A percentile compares a stretch with the other conserved stretches of the same genome.
These are phyloP conservation scores for Trachelus stipa DNA, from an alignment of 2,888 invertebrate genomes.

Conservation along the genomic window DNA sequence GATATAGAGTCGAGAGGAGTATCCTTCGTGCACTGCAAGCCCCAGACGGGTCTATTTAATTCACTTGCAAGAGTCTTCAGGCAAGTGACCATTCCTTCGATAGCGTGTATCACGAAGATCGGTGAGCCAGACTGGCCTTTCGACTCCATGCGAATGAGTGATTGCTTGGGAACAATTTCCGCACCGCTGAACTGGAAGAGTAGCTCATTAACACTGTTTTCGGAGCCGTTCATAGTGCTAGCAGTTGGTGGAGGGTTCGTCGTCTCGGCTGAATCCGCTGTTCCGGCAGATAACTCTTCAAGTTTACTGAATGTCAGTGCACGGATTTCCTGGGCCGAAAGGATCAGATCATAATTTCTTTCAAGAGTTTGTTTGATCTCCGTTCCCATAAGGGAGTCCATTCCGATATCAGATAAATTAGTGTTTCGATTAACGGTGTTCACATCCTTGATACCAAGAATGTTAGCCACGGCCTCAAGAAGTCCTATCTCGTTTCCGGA, in stretches of 20 bases:
- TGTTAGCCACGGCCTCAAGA: conserved; percentile 86
- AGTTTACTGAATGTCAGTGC: conserved; percentile 83
- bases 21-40: conserved; percentile 87
- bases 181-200: conserved; percentile 68
- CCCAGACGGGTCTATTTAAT: conserved; percentile 83
- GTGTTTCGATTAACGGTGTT: conserved; percentile 80
- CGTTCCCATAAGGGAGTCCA: conserved; percentile 99
- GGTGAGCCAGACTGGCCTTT: conserved; percentile 68
- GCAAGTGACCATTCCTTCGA: conserved; percentile 85
- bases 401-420: conserved; percentile 92
- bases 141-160: conserved; percentile 76
- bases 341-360: conserved; percentile 89
- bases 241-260: conserved; percentile 29
- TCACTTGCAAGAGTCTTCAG: conserved; percentile 79
- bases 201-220: conserved; percentile 28
- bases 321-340: conserved; percentile 93
- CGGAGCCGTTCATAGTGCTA: conserved; percentile 2
- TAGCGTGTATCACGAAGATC: conserved; percentile 83
- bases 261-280: conserved; percentile 25
- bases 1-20: conserved; percentile 81
- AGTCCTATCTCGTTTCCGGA: conserved; percentile 74
- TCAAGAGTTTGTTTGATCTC: conserved; percentile 98
- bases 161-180: conserved; percentile 82
- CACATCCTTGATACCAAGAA: conserved; percentile 89
- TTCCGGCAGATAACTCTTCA: conserved; percentile 69